These are phyloP conservation scores for Grammomys surdaster DNA, from an alignment of 2,113 vertebrate genomes.

Conservation along the genomic window DNA sequence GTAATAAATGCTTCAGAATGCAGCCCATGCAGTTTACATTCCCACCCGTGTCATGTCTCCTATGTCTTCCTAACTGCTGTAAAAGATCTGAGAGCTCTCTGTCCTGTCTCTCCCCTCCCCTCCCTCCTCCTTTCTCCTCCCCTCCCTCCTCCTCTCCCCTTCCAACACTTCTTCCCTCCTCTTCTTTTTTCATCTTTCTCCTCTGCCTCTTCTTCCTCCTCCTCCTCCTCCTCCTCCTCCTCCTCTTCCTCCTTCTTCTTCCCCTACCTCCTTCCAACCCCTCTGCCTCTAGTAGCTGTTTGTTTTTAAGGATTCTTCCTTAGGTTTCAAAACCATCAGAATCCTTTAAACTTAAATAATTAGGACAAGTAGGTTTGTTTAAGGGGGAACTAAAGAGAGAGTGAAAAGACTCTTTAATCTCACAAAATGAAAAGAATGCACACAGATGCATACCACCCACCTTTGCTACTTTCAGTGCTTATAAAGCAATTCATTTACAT, in stretches of 20 bases:
- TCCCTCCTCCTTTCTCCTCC: rapidly evolving
- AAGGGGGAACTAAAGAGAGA: background rate
- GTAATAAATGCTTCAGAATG: slow-evolving; percentile 65
- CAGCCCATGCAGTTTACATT: slow-evolving; percentile 47
- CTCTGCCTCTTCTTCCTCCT: rapidly evolving
- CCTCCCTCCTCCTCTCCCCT: rapidly evolving
- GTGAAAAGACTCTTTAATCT: background rate
- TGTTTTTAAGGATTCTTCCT: slow-evolving; percentile 70
- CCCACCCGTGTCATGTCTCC: background rate
- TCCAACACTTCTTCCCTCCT: no score
- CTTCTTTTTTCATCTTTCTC: background rate
- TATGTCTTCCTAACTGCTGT: slow-evolving; percentile 62
- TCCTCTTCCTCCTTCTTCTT: rapidly evolving
- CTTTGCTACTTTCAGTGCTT: background rate
- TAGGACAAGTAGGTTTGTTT: slow-evolving; percentile 15
- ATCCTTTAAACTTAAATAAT: slow-evolving; percentile 55
- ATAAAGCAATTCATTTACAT: background rate
- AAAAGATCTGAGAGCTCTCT: slow-evolving; percentile 63
- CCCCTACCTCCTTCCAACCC: no score
- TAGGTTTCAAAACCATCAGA: slow-evolving; percentile 68
- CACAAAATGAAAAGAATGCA: background rate
- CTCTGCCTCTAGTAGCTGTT: slow-evolving; percentile 52
- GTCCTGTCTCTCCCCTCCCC: background rate
- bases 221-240: no score
- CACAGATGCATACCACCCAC: background rate